phyloP scores from a whole-genome alignment of 2,797 vertebrate species.

The Molossus alvarezi region DNA sequence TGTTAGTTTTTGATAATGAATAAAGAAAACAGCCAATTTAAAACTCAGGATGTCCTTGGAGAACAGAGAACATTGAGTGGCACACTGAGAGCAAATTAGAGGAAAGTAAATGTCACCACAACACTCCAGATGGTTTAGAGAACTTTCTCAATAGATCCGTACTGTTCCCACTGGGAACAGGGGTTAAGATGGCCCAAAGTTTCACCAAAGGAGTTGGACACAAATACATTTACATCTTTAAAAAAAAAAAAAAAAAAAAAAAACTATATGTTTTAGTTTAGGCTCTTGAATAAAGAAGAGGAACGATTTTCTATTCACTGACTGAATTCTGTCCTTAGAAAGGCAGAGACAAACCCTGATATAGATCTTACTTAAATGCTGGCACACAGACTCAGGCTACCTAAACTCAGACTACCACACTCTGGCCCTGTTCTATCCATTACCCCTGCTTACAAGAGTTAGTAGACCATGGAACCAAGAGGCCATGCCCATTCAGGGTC shows the following conservation, averaged over 20 bases:
- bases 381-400: not conserved
- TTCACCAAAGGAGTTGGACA: not conserved
- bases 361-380: not conserved
- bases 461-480: not conserved
- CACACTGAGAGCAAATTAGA: constrained; percentile 79
- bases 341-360: not conserved
- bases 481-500: not conserved
- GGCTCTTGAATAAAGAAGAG: not conserved
- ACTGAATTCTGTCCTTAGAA: not conserved
- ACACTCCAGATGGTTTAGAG: constrained; percentile 73
- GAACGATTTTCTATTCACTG: not conserved
- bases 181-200: not conserved
- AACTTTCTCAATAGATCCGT: constrained; percentile 39
- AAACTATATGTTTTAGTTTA: not conserved
- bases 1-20: constrained; percentile 80
- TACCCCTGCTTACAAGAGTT: not conserved
- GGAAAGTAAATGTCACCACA: constrained; percentile 63
- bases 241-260: not conserved
- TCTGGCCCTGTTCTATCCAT: not conserved
- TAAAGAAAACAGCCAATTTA: constrained; percentile 82
- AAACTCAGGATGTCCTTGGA: constrained; percentile 75
- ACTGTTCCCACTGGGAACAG: constrained; percentile 1
- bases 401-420: not conserved
- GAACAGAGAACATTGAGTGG: constrained; percentile 73
- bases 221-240: not conserved